Percentiles rank a stretch among this genome's conserved stretches.
These are phyloP conservation scores for Enteromius thamalakanensis DNA, from an alignment of 2,797 vertebrate genomes.

Conservation along the genomic window DNA sequence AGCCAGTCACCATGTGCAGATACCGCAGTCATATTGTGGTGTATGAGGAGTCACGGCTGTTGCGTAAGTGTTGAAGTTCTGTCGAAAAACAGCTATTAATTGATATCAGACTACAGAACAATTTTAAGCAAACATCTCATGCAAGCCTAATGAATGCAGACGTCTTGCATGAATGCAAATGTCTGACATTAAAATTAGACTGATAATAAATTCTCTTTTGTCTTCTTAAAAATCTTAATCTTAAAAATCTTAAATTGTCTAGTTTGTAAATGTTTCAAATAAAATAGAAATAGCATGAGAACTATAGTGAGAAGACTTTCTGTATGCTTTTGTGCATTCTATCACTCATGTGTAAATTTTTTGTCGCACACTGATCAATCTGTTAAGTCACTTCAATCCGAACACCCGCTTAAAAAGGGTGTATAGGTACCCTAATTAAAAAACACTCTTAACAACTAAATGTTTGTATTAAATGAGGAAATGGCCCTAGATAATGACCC, in stretches of 20 bases:
- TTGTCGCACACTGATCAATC: neutral
- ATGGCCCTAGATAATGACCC: neutral
- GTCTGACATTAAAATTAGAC: neutral
- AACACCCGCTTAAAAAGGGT: too few species aligned
- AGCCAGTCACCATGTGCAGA: neutral
- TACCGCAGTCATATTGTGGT: neutral
- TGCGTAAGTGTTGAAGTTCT: neutral
- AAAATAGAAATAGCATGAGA: too few species aligned
- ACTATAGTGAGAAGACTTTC: too few species aligned
- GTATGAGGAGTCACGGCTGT: neutral
- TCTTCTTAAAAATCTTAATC: too few species aligned
- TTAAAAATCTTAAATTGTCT: too few species aligned
- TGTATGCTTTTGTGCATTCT: too few species aligned
- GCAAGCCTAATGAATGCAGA: neutral
- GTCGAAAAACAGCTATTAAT: neutral
- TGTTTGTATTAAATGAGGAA: neutral
- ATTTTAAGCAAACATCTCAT: neutral
- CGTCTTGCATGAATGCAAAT: neutral
- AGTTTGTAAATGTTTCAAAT: too few species aligned
- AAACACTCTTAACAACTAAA: neutral
- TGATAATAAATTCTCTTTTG: too few species aligned
- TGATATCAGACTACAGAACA: neutral
- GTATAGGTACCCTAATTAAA: neutral
- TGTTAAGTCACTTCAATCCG: neutral
- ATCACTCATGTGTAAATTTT: too few species aligned